Evolutionary conservation across 2,888 invertebrate genomes (phyloP).

Genomic region (Gnatocerus cornutus): DNA sequence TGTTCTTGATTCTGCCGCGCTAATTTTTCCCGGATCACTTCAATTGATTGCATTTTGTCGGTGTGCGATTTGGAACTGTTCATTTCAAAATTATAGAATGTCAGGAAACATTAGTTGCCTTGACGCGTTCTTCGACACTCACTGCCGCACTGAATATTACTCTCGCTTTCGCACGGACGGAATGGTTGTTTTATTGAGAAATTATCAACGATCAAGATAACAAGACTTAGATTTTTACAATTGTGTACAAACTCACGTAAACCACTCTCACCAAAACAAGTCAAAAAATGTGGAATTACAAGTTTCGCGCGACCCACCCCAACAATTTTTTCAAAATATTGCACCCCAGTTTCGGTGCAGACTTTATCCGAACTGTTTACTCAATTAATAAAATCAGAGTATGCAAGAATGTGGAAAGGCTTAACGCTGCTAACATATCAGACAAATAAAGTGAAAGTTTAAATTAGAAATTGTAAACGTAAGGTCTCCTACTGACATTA

Average conservation of each 20-base stretch:
- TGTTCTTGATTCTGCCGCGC: conserved; percentile 57
- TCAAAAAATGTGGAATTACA: conserved; percentile 24
- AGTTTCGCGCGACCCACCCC: not conserved
- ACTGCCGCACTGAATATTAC: conserved; percentile 42
- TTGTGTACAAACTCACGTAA: conserved; percentile 3
- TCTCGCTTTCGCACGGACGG: conserved; percentile 38
- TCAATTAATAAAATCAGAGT: not conserved
- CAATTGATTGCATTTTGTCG: conserved; percentile 52
- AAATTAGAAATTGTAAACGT: conserved; percentile 61
- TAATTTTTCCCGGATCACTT: conserved; percentile 54
- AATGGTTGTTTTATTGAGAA: conserved; percentile 39
- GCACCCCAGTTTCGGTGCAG: not conserved
- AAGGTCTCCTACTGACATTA: conserved; percentile 66
- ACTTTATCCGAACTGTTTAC: not conserved
- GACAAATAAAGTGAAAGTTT: conserved; percentile 63
- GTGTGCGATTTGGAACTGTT: conserved; percentile 24
- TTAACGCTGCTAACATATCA: conserved; percentile 21
- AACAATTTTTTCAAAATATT: conserved; percentile 2
- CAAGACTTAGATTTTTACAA: conserved; percentile 9
- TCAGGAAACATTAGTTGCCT: conserved; percentile 43
- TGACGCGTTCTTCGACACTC: conserved; percentile 40
- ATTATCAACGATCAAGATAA: conserved; percentile 38
- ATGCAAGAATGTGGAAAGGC: conserved; percentile 14
- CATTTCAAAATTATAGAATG: conserved; percentile 28
- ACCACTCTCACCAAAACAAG: conserved; percentile 24